Evolutionary conservation across 1,140 invertebrate genomes (phyloP), one percentile per base, ranked within the genome.

Genomic region (Nixonia krombeini): DNA sequence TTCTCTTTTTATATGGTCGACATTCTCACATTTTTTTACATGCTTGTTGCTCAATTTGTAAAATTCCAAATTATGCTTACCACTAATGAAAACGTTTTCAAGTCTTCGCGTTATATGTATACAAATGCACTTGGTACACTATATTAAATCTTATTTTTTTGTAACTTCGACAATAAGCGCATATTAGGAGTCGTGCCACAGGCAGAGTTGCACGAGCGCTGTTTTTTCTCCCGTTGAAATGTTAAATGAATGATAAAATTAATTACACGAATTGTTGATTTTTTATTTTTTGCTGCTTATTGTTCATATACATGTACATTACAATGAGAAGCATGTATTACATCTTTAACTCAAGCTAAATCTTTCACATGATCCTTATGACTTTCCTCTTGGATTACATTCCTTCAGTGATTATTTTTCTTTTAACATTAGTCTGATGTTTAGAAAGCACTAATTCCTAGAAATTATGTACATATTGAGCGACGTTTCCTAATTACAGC

Each of bases 271-370:
- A 44, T 31, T 51, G 58, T 31, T 45, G 57, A 57, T 35, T 59
- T 56, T 68, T 52, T 10, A 2, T 61, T 50, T 37, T 64, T 69
- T 56, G 57, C 42, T 44, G 62, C 65, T 68, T 62, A 47, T 57
- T 53, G 56, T 57, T 55, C 16, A 12, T 56, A 40, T 52, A 62
- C 38, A 58, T 65, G 61, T 66, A 63, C 45, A 33, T 58, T 45
- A 57, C 40, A 52, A 56, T 56, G 61, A 66, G 53, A 46, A 59
- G 66, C 66, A 70, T 70, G 59, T 50, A 61, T 51, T 51, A 69
- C 29, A 69, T 57, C 46, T 69, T 45, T 69, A 63, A 63, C 58
- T 62, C 41, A 53, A 63, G 13, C 26, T 44, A 42, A 45, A 59
- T 49, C 52, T 59, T 63, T 61, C 50, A 58, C 46, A 58, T 53